Evolutionary conservation across 1,140 invertebrate species (phyloP), one percentile per base, ranked within the genome.

Genomic region (Homarus americanus): DNA sequence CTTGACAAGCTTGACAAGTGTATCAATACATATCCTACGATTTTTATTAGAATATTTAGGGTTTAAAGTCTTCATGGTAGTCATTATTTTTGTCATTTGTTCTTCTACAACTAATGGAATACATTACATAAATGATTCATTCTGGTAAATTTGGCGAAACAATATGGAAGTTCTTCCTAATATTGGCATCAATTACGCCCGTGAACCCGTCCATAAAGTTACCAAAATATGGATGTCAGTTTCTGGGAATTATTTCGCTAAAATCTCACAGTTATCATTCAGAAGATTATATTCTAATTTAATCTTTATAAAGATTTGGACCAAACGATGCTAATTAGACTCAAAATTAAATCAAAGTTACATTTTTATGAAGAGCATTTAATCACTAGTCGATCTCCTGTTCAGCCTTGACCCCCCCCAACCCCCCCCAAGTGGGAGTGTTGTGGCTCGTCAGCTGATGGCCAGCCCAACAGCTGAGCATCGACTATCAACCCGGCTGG

Each of bases 381-480:
- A 88, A 88, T 88, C 34, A 41, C 32, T 84, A 84, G 34, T 72
- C 24, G 82, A 84, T 32, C 34, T 41, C 63, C 34, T 41, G 7
- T 76, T 12, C 82, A 83, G 88, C 82, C 80, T 82, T 83, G 88
- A 82, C 66, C 66, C 66, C 44, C 76, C 85, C 40, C 49, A 41
- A n/a, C 17, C 15, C 69, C 80, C 87, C 88, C 80, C 66, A 38
- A 34, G 80, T 83, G 80, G 87, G 87, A 75, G 88, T 90, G 88
- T 90, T 90, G 88, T 90, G 88, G 88, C 80, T 75, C 80, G 88
- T 90, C 88, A 90, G 88, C 88, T 90, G 88, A 90, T 90, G 88
- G 69, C 44, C n/a, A 49, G 49, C 58, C 73, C n/a, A 87, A 90
- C 88, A 90, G 88, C 88, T 90, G 88, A 90, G 78, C 88, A 90